Percentiles rank a stretch among this genome's conserved stretches.
Evolutionary conservation across 2,797 vertebrate species (phyloP).

Genomic region (Heteromormyrus szaboi): DNA sequence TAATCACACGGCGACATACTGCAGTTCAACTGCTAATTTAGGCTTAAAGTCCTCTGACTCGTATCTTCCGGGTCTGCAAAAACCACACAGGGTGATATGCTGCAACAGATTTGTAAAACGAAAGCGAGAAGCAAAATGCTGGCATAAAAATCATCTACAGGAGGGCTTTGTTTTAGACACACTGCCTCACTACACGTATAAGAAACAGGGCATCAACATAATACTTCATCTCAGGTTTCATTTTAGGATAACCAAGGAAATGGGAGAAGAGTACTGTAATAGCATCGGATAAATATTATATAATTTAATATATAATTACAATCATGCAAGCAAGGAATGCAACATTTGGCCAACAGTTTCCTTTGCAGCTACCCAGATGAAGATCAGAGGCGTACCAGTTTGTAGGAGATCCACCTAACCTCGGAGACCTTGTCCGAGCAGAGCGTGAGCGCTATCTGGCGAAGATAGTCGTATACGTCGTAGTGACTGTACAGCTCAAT

Average conservation of each 20-base stretch:
- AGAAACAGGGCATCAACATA: neutral
- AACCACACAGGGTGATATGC: neutral
- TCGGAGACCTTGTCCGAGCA: constrained; percentile 63
- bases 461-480: constrained; percentile 56
- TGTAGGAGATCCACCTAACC: constrained; percentile 65
- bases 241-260: neutral
- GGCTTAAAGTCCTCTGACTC: neutral
- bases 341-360: neutral
- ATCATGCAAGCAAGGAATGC: neutral
- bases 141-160: neutral
- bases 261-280: neutral
- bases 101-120: neutral
- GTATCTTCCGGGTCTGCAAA: neutral
- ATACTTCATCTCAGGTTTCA: neutral
- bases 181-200: neutral
- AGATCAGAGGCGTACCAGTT: constrained; percentile 48
- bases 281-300: neutral
- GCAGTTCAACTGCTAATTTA: neutral
- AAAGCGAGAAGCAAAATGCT: neutral
- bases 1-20: neutral
- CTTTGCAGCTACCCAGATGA: neutral
- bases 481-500: constrained; percentile 57
- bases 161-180: neutral
- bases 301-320: neutral
- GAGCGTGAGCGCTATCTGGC: constrained; percentile 57